Evolutionary conservation across 2,888 invertebrate genomes (phyloP), one percentile per base, ranked within the genome.

Genomic region (Aelia acuminata): DNA sequence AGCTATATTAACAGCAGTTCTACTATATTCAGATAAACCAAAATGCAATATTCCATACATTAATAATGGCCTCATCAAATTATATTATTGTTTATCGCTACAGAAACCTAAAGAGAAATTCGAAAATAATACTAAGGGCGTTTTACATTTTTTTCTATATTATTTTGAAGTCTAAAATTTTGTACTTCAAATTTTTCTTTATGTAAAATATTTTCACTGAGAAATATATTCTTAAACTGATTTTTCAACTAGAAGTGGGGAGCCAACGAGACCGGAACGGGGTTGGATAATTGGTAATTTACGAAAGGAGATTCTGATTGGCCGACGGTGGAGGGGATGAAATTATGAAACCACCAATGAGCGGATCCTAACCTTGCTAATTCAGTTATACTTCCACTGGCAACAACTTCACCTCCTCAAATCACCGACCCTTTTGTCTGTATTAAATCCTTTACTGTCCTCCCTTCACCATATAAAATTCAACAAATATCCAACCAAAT

Each of bases 331-430:
- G 80, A 43, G 63, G 39, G 80, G 80, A 80, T 80, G 80, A 10
- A 80, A 80, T 80, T 80, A 80, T 80, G 80, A 43, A 80, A 80
- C 80, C 80, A 80, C 80, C 80, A 80, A 80, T 47, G 80, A 80
- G 80, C 43, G 43, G 80, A 39, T 80, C 43, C 80, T 80, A 80
- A 80, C 80, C 80, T 47, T 43, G 43, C 80, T 80, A 80, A 80
- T 80, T 80, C 80, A 80, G 43, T 80, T 80, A 80, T 80, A 80
- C 80, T 80, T 80, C 80, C 80, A 80, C 80, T 43, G 22, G 43
- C 22, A 47, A 80, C 80, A 80, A 80, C 80, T 80, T 80, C 43
- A 80, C 43, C 80, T 80, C 80, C 80, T 80, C 80, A 39, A 80
- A 80, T 80, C 80, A 80, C 80, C 39, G 47, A 15, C 80, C 43